These are phyloP conservation scores for Zaprionus capensis DNA, from an alignment of 1,140 invertebrate species.

Conservation along the genomic window DNA sequence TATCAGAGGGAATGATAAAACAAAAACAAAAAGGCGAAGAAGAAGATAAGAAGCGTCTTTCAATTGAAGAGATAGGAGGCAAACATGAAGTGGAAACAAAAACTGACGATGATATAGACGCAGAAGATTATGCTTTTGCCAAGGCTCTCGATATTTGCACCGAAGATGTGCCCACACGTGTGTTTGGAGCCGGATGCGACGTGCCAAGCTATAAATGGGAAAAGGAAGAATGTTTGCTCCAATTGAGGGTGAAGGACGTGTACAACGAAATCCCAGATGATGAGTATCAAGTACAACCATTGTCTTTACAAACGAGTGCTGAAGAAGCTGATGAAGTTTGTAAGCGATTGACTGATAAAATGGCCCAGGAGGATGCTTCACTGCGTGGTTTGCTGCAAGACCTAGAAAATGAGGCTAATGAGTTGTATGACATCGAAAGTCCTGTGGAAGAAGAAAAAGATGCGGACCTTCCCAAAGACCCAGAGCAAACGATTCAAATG, in stretches of 20 bases:
- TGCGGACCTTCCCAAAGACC: not conserved
- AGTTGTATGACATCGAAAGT: slow-evolving; percentile 8
- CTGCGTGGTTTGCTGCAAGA: slow-evolving; percentile 58
- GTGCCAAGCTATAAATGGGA: slow-evolving; percentile 47
- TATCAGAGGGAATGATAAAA: slow-evolving; percentile 6
- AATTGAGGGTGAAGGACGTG: slow-evolving; percentile 28
- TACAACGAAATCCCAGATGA: not conserved
- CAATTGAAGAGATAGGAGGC: not conserved
- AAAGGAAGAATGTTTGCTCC: slow-evolving; percentile 51
- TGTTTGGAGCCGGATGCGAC: slow-evolving; percentile 56
- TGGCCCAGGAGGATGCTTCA: slow-evolving; percentile 57
- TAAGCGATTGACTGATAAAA: slow-evolving; percentile 21
- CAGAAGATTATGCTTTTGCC: slow-evolving; percentile 46
- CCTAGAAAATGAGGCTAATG: slow-evolving; percentile 47
- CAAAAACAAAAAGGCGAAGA: not conserved
- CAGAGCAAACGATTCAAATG: not conserved
- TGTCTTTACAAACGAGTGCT: slow-evolving; percentile 17
- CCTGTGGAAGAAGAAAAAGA: not conserved
- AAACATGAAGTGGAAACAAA: not conserved
- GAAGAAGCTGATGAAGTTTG: slow-evolving; percentile 52
- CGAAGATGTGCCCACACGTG: slow-evolving; percentile 64
- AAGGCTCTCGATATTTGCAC: slow-evolving; percentile 53
- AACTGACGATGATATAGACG: not conserved
- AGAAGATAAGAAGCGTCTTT: not conserved
- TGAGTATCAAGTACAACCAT: not conserved